A percentile compares a stretch with the other conserved stretches of the same genome.
Conservation (phyloP, 2,113 vertebrate species). For the Diadophis punctatus region DNA sequence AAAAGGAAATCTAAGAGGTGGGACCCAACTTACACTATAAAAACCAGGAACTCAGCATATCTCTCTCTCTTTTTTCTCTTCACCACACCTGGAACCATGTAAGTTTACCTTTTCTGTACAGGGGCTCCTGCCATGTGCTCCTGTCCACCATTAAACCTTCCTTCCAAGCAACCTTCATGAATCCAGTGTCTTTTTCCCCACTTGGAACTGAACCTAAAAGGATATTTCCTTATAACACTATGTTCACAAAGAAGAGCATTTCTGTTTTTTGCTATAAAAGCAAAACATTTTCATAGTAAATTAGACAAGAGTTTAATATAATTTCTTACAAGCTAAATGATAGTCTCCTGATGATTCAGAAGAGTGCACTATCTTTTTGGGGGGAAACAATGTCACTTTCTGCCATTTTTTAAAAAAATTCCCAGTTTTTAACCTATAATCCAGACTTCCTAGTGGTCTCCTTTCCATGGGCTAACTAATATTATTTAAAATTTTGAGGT, state of each 20-base stretch:
- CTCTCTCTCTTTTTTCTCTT: no score
- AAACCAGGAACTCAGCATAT: no score
- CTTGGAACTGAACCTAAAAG: no score
- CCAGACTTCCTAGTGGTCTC: not conserved
- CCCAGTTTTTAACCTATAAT: not conserved
- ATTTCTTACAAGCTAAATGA: not conserved
- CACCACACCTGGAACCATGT: no score
- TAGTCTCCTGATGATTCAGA: not conserved
- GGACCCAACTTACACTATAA: no score
- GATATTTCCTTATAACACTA: no score
- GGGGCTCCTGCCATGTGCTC: no score
- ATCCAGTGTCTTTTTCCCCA: no score
- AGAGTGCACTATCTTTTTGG: not conserved
- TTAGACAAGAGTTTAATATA: not conserved
- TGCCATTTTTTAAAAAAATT: not conserved
- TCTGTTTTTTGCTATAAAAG: not conserved
- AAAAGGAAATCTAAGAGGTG: no score
- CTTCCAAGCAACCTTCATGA: no score
- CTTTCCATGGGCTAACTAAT: not conserved
- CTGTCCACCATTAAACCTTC: no score
- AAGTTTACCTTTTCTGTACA: no score
- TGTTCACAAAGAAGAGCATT: not conserved
- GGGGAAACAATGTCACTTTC: not conserved
- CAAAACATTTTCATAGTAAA: not conserved
- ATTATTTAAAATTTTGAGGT: not conserved